These are phyloP conservation scores for Parnassius glacialis DNA, from an alignment of 2,888 invertebrate genomes.

Conservation along the genomic window DNA sequence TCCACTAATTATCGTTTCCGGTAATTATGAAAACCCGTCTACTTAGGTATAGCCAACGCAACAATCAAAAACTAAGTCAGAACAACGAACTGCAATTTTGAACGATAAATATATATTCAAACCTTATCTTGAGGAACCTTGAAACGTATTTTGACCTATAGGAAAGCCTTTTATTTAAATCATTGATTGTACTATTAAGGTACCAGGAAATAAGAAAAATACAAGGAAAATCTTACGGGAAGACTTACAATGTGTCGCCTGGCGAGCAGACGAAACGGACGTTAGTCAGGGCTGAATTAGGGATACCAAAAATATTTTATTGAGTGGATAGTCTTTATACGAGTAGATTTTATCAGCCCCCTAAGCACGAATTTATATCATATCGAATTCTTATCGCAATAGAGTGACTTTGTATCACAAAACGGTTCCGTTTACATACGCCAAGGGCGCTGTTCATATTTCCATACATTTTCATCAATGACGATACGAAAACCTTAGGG, in stretches of 20 bases:
- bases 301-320: constrained; percentile 1
- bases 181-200: constrained; percentile 20
- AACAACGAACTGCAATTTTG: background rate
- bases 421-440: no score
- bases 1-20: background rate
- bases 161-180: constrained; percentile 1
- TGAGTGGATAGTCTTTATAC: background rate
- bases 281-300: constrained; percentile 21
- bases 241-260: constrained; percentile 13
- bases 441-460: no score
- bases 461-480: no score
- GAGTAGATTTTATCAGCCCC: no score
- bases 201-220: constrained; percentile 50
- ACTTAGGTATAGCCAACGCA: background rate
- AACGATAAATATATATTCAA: background rate
- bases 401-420: no score
- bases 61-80: background rate
- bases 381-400: no score
- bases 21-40: background rate
- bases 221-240: constrained; percentile 51
- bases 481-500: no score
- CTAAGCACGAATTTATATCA: no score
- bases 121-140: constrained; percentile 5
- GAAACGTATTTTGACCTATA: constrained; percentile 5
- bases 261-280: constrained; percentile 10